These are phyloP conservation scores for Drosophila phalerata DNA, from an alignment of 2,888 invertebrate genomes.

Conservation along the genomic window DNA sequence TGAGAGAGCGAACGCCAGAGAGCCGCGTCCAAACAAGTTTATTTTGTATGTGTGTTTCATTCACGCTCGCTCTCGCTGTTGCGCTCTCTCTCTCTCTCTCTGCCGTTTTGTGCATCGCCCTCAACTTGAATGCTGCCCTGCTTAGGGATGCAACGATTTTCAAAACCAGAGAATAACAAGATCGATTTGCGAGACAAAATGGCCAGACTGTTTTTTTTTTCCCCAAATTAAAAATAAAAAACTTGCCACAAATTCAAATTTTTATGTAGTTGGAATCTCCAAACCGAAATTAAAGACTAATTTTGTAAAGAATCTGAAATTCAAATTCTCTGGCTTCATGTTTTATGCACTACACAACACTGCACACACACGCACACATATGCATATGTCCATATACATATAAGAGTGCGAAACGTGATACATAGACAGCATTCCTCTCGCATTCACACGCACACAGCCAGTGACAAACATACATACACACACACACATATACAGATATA, in stretches of 20 bases:
- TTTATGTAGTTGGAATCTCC: slow-evolving; percentile 13
- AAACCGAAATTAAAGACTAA: slow-evolving; percentile 37
- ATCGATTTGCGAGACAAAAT: slow-evolving; percentile 67
- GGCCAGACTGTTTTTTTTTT: slow-evolving; percentile 36
- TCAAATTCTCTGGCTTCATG: slow-evolving; percentile 60
- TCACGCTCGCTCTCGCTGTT: slow-evolving; percentile 39
- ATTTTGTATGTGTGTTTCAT: slow-evolving; percentile 38
- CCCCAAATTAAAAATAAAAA: background rate
- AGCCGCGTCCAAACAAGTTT: slow-evolving; percentile 71
- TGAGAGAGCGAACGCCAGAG: slow-evolving; percentile 33
- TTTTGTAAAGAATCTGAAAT: slow-evolving; percentile 44
- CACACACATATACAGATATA: slow-evolving; percentile 25
- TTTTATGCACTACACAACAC: slow-evolving; percentile 78
- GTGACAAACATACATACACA: slow-evolving; percentile 40
- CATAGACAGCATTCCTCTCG: slow-evolving; percentile 77
- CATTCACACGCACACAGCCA: slow-evolving; percentile 54
- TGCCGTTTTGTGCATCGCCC: slow-evolving; percentile 61
- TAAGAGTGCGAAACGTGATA: slow-evolving; percentile 73
- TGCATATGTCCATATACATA: slow-evolving; percentile 27
- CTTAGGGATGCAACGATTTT: slow-evolving; percentile 73
- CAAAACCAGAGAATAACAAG: slow-evolving; percentile 67
- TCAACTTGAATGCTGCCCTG: slow-evolving; percentile 58
- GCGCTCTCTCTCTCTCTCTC: slow-evolving; percentile 41
- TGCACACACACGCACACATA: slow-evolving; percentile 37
- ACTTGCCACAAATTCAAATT: slow-evolving; percentile 14